Base-by-base conservation (phyloP, 1,140 invertebrate species). In the Scaptomyza graminum region DNA sequence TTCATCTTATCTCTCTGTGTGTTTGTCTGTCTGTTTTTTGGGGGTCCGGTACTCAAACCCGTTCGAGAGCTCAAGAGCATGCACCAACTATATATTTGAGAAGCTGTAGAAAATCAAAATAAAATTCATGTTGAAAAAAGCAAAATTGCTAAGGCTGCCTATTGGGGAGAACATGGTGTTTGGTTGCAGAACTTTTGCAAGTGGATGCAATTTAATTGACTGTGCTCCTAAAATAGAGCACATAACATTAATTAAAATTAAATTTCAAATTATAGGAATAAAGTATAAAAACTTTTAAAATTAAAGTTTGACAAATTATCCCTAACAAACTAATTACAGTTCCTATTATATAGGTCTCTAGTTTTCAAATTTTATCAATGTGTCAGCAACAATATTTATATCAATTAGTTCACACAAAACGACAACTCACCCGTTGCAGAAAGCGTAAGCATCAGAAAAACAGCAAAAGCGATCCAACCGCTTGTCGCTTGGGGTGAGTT, bases 351-450 rank as follows among this genome's bases (percentile, higher is more conserved):
- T 6, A 12, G 3, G 37, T 12, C 11, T 39, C 37, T 22, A 22
- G 18, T 22, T 22, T 2, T 22, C 18, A 2, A 22, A 22, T 22
- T 22, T 22, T 2, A 22, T 22, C 18, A 22, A 22, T 22, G 18
- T 22, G 18, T 22, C 18, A 22, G 11, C 37, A 41, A 41, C 37
- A 3, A 41, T n/a, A 41, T 41, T n/a, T n/a, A 41, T 41, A 43
- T 13, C 7, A 57, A 15, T 12, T 18, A 15, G 18, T 11, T 15
- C 7, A 66, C 63, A 44, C 39, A 66, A 55, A 15, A 5, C 31
- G 41, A 15, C 11, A 52, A 81, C 81, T 84, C 18, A 84, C 81
- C 81, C 62, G 61, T 60, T 50, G 74, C 64, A n/a, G 50, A 47
- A 13, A 72, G 15, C 2, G 39, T 37, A 6, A 81, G 12, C n/a